phyloP scores from a whole-genome alignment of 1,140 invertebrate species.

The Pogonognathellus flavescens region DNA sequence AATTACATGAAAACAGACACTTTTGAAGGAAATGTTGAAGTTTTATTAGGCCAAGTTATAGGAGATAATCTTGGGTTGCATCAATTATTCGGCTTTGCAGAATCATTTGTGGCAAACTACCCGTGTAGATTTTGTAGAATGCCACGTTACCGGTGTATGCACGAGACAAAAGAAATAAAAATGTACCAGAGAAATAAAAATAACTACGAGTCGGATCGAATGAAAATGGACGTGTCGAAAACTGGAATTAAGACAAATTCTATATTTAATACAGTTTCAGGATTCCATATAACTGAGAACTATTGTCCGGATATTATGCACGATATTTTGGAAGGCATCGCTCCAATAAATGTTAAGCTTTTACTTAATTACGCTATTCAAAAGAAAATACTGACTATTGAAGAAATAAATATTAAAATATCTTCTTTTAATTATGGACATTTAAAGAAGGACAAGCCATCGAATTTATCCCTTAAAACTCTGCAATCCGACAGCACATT shows the following conservation, averaged over 20 bases:
- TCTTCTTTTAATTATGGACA: slow-evolving; percentile 51
- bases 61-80: slow-evolving; percentile 70
- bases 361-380: neutral
- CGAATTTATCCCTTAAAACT: slow-evolving; percentile 36
- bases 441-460: slow-evolving; percentile 61
- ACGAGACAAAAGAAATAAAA: neutral
- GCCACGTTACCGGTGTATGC: neutral
- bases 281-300: slow-evolving; percentile 70
- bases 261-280: slow-evolving; percentile 67
- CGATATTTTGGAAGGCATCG: slow-evolving; percentile 70
- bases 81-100: slow-evolving; percentile 67
- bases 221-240: neutral
- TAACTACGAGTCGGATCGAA: slow-evolving; percentile 1
- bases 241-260: slow-evolving; percentile 69
- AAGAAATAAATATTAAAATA: slow-evolving; percentile 51
- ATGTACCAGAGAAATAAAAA: neutral
- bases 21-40: slow-evolving; percentile 64
- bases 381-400: neutral
- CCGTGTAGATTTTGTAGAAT: slow-evolving; percentile 64
- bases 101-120: slow-evolving; percentile 67
- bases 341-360: slow-evolving; percentile 6
- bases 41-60: slow-evolving; percentile 67
- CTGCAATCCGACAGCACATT: neutral
- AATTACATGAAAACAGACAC: slow-evolving; percentile 64
- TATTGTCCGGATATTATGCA: slow-evolving; percentile 70